A percentile compares a stretch with the other conserved stretches of the same genome.
phyloP scores from a whole-genome alignment of 1,140 invertebrate genomes.

The Drosophila azteca region DNA sequence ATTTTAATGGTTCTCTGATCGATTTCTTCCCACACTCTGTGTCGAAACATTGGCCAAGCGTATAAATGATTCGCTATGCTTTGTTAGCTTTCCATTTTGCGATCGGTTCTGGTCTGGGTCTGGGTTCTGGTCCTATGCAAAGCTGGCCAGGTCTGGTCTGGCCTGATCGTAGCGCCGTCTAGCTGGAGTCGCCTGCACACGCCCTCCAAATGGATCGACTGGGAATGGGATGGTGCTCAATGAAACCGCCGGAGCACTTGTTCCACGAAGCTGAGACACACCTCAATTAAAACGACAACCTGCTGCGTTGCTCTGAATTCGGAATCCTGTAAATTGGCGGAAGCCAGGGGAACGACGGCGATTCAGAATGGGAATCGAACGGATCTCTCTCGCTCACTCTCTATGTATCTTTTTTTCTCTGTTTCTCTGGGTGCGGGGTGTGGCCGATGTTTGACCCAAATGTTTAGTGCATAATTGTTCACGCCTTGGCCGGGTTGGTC shows the following conservation, averaged over 20 bases:
- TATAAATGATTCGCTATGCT: slow-evolving; percentile 33
- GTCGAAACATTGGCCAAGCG: slow-evolving; percentile 1
- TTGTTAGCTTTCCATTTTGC: slow-evolving; percentile 36
- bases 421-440: slow-evolving; percentile 18
- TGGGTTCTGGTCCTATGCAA: slow-evolving; percentile 31
- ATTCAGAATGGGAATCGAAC: slow-evolving; percentile 12
- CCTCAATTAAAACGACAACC: slow-evolving; percentile 73
- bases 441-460: slow-evolving; percentile 69
- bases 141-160: slow-evolving; percentile 25
- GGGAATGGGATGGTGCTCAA: slow-evolving; percentile 34
- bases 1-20: not conserved
- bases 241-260: slow-evolving; percentile 60
- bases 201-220: slow-evolving; percentile 17
- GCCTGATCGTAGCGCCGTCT: slow-evolving; percentile 42
- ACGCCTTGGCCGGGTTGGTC: slow-evolving; percentile 56
- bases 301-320: slow-evolving; percentile 55
- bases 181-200: slow-evolving; percentile 24
- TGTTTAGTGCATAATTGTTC: slow-evolving; percentile 77
- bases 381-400: not conserved
- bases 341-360: slow-evolving; percentile 35
- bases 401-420: too few relatives aligned
- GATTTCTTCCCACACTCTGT: slow-evolving; percentile 21
- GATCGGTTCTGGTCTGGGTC: slow-evolving; percentile 29
- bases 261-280: slow-evolving; percentile 28
- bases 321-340: slow-evolving; percentile 63